Conservation (phyloP, 2,797 vertebrate species). For the Pogonophryne albipinna region DNA sequence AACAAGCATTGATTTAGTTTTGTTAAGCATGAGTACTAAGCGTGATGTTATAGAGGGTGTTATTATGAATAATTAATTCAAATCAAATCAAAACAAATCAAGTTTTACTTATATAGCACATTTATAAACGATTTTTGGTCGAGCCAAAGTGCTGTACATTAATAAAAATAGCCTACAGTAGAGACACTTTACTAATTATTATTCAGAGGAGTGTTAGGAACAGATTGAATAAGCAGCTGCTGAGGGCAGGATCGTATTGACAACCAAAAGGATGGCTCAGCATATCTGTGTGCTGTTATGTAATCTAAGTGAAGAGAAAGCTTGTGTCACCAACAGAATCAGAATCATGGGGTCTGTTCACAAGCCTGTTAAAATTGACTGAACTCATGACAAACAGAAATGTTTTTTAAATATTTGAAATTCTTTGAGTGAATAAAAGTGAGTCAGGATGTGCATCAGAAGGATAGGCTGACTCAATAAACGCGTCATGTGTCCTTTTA, state of each 20-base stretch:
- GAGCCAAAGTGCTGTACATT: too few species aligned
- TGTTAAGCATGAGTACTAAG: neutral
- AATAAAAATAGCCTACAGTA: too few species aligned
- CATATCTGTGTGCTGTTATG: constrained; percentile 35
- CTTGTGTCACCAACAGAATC: constrained; percentile 25
- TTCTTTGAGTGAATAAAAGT: neutral
- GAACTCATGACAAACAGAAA: constrained; percentile 15
- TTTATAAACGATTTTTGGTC: too few species aligned
- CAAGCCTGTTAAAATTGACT: neutral
- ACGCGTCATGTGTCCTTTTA: neutral
- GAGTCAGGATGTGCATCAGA: neutral
- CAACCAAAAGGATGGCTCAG: constrained; percentile 20
- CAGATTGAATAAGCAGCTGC: constrained; percentile 31
- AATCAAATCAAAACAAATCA: too few species aligned
- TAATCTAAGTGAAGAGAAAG: constrained; percentile 14
- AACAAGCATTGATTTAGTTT: neutral
- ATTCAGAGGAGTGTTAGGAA: neutral
- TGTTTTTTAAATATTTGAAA: neutral
- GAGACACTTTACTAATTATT: too few species aligned
- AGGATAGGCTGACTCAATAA: neutral
- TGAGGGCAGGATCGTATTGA: constrained; percentile 20
- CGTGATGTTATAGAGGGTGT: constrained; percentile 16
- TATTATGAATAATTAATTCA: too few species aligned
- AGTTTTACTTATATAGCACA: too few species aligned
- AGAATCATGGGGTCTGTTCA: neutral